Evolutionary conservation across 2,888 invertebrate genomes (phyloP).

Genomic region (Clunio marinus): DNA sequence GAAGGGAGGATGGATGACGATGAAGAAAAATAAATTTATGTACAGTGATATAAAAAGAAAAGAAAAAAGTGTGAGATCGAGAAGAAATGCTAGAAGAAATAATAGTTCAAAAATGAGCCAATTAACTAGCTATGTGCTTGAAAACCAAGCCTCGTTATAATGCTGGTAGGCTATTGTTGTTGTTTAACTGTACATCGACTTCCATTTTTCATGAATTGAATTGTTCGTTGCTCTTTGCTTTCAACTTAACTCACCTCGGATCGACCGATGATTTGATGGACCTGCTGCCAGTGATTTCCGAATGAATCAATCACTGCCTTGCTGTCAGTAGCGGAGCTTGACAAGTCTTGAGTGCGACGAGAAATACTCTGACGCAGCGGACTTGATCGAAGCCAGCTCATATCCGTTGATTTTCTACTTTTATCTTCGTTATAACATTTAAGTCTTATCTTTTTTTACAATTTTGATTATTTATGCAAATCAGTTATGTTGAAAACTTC

Average conservation of each 20-base stretch:
- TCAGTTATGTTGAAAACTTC: background rate
- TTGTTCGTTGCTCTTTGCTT: too few relatives aligned
- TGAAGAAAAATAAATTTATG: background rate
- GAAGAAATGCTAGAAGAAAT: background rate
- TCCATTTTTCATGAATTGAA: background rate
- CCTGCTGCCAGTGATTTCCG: constrained; percentile 92
- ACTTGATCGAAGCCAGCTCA: constrained; percentile 70
- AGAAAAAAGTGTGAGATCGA: too few relatives aligned
- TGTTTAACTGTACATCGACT: constrained; percentile 19
- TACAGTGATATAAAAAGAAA: too few relatives aligned
- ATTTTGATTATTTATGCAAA: background rate
- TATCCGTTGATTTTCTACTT: constrained; percentile 44
- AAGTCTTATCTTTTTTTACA: too few relatives aligned
- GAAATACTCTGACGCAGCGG: constrained; percentile 57
- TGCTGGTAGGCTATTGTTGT: constrained; percentile 17
- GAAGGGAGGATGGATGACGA: background rate
- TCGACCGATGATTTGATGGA: constrained; percentile 73
- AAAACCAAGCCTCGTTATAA: constrained; percentile 12
- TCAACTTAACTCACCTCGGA: constrained; percentile 52
- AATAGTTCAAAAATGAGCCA: constrained; percentile 17
- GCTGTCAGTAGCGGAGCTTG: constrained; percentile 72
- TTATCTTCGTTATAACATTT: background rate
- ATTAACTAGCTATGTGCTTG: background rate
- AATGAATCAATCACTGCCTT: constrained; percentile 90
- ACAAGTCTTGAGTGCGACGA: constrained; percentile 59